Conservation (phyloP, 2,797 vertebrate genomes). For the Myotis pilosus region DNA sequence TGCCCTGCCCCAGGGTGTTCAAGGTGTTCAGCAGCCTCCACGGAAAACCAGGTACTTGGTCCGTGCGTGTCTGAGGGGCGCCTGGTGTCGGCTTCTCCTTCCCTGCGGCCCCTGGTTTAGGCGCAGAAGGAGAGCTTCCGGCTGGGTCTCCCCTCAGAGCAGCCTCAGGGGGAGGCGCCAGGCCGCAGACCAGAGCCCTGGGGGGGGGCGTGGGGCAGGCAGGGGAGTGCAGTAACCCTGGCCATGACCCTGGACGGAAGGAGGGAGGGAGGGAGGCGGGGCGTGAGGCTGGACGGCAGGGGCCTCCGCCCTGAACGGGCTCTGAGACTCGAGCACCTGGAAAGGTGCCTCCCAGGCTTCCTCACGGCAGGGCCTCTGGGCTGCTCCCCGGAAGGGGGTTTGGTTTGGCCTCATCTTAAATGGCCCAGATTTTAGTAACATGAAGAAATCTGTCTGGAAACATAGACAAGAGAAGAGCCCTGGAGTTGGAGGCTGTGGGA, state of each 20-base stretch:
- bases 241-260: too few species aligned
- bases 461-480: background rate
- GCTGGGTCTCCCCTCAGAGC: background rate
- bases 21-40: constrained; percentile 86
- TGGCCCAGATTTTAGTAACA: background rate
- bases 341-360: background rate
- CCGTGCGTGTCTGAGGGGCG: background rate
- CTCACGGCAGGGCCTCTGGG: background rate
- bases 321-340: background rate
- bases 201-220: background rate
- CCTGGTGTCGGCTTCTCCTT: background rate
- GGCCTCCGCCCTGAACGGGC: too few species aligned
- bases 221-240: too few species aligned
- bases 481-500: too few species aligned
- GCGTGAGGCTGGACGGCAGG: fast-evolving
- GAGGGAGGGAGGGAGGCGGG: too few species aligned
- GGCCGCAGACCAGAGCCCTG: fast-evolving
- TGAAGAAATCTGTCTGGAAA: background rate
- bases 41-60: constrained; percentile 85
- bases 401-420: background rate
- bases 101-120: background rate
- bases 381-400: background rate
- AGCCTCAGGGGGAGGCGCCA: background rate
- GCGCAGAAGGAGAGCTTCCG: background rate
- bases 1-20: constrained; percentile 90